Base-by-base conservation (phyloP, 2,888 invertebrate species). In the Hyles lineata region DNA sequence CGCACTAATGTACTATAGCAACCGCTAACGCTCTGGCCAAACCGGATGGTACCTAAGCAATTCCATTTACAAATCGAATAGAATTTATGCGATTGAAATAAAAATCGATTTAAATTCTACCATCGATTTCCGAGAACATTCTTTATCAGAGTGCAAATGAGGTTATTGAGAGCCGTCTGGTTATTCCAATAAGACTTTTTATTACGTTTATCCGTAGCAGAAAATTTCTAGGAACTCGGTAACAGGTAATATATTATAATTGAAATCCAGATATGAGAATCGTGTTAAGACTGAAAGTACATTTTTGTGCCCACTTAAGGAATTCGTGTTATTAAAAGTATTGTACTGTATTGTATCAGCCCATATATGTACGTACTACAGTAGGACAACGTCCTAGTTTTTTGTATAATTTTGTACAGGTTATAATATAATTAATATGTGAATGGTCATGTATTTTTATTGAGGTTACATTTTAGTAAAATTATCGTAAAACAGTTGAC, bases 381-480 rank as follows among this genome's bases (percentile, higher is more conserved):
- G n/a, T n/a, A n/a, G n/a, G n/a, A n/a, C n/a, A n/a, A n/a, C 63
- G 67, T 67, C 50, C 50, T 6, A 67, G 2, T 43, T 50, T 23
- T 55, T 55, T 3, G n/a, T 19, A 55, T n/a, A 19, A n/a, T n/a
- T 7, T 55, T 55, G 5, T 55, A n/a, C 17, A n/a, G 19, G 0
- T 43, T 21, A 35, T 63, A n/a, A 35, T 63, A n/a, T 43, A 43
- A 67, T 21, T n/a, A 63, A 21, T 35, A 63, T 43, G 63, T 67
- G 43, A 67, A 23, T 67, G 43, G 21, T 67, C 43, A 21, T 15
- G 21, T 63, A 63, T 63, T 21, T 62, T 63, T 63, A 63, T 63
- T 43, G 15, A 23, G 43, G 43, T 63, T 19, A 63, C 43, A 21
- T 62, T 23, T 67, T 23, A 67, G 21, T 21, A 21, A 21, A 50